phyloP scores from a whole-genome alignment of 2,113 vertebrate species.

The Craseonycteris thonglongyai region DNA sequence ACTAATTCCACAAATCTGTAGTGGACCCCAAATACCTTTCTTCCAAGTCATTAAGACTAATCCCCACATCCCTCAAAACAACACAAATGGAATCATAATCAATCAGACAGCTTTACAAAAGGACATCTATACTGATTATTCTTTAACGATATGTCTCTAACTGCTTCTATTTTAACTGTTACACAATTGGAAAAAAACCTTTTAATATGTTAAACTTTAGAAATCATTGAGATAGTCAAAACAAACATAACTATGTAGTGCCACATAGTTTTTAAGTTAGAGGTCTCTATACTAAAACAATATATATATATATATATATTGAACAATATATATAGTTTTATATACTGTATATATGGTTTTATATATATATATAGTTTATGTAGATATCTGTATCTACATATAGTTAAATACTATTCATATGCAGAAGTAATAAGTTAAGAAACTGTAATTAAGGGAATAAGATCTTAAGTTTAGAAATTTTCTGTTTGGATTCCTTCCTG shows the following conservation, averaged over 20 bases:
- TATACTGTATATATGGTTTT: no score
- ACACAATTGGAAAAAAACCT: slow-evolving; percentile 29
- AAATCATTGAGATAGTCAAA: background rate
- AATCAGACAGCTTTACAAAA: slow-evolving; percentile 64
- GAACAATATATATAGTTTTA: background rate
- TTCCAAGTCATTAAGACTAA: slow-evolving; percentile 44
- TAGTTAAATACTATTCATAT: background rate
- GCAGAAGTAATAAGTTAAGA: background rate
- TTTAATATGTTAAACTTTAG: background rate
- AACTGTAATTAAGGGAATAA: background rate
- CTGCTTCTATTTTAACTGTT: slow-evolving; percentile 64
- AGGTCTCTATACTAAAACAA: background rate
- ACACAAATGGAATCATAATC: slow-evolving; percentile 60
- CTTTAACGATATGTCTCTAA: slow-evolving; percentile 56
- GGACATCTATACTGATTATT: slow-evolving; percentile 71
- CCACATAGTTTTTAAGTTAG: background rate
- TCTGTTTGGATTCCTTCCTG: background rate
- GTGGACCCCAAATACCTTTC: background rate
- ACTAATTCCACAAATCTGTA: slow-evolving; percentile 35
- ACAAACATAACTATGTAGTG: background rate
- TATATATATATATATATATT: background rate
- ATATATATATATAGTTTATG: no score
- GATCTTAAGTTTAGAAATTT: background rate
- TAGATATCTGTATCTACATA: background rate
- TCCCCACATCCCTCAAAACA: no score